Evolutionary conservation across 2,113 vertebrate species (phyloP).

Genomic region (Microcebus jonahi): DNA sequence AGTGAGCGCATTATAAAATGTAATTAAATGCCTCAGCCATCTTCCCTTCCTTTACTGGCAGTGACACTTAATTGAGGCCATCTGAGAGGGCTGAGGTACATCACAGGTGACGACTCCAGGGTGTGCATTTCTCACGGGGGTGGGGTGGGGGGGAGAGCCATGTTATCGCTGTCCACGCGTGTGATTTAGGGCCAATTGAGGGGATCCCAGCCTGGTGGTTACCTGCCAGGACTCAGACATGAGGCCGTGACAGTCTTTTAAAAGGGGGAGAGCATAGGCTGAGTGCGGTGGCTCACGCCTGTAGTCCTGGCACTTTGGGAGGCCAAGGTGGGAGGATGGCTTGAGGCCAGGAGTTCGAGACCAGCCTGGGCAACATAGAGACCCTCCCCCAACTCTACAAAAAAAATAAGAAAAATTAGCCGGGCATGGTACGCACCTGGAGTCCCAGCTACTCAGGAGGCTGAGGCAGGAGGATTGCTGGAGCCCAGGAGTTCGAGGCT

Average conservation of each 20-base stretch:
- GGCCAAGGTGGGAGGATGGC: not conserved
- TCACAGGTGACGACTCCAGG: slow-evolving; percentile 64
- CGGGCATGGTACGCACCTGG: too few relatives aligned
- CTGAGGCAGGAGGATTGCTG: too few relatives aligned
- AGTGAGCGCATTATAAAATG: slow-evolving; percentile 77
- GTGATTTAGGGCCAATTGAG: not conserved
- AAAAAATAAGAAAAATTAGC: too few relatives aligned
- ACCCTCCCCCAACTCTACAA: too few relatives aligned
- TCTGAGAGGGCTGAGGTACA: slow-evolving; percentile 73
- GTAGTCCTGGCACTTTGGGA: not conserved
- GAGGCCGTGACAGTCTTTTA: not conserved
- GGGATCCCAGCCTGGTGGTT: not conserved
- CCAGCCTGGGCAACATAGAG: not conserved
- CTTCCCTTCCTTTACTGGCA: not conserved
- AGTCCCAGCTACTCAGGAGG: too few relatives aligned
- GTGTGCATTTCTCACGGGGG: slow-evolving; percentile 22
- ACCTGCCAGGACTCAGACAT: not conserved
- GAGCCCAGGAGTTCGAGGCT: too few relatives aligned
- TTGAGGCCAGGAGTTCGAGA: not conserved
- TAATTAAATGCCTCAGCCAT: slow-evolving; percentile 81
- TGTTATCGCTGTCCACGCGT: not conserved
- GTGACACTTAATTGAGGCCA: slow-evolving; percentile 82
- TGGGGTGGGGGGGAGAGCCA: not conserved
- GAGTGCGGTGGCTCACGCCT: accelerated
- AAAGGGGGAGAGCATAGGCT: not conserved